These are phyloP conservation scores for Papilio polyxenes DNA, from an alignment of 1,140 invertebrate species.

Conservation along the genomic window DNA sequence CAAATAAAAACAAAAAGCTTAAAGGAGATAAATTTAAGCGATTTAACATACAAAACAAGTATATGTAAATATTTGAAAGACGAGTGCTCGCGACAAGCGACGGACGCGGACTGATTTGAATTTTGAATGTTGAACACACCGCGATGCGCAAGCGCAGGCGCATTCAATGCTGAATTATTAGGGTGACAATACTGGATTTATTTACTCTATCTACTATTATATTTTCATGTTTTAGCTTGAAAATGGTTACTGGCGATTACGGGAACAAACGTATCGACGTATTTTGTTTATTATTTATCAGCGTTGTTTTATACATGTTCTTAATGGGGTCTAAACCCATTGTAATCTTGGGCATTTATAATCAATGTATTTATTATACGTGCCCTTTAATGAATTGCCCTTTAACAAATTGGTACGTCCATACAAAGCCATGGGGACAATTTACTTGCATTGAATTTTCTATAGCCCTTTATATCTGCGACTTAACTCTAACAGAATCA, in stretches of 20 bases:
- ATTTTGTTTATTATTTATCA: no score
- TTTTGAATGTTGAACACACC: conserved; percentile 61
- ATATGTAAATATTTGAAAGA: conserved; percentile 68
- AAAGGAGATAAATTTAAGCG: conserved; percentile 56
- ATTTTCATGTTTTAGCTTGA: background rate
- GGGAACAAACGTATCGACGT: no score
- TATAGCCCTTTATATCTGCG: conserved; percentile 42
- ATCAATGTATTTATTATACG: background rate
- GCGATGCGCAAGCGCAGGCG: conserved; percentile 62
- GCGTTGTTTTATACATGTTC: no score
- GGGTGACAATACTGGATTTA: conserved; percentile 49
- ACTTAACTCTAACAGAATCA: conserved; percentile 41
- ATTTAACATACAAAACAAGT: conserved; percentile 67
- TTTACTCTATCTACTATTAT: background rate
- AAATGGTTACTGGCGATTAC: background rate
- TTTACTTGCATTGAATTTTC: conserved; percentile 42
- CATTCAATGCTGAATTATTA: conserved; percentile 65
- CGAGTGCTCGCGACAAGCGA: conserved; percentile 58
- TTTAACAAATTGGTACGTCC: conserved; percentile 21
- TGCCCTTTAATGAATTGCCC: conserved; percentile 1
- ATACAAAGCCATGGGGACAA: conserved; percentile 31
- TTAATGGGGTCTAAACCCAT: no score
- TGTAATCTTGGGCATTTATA: background rate
- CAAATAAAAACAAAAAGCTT: conserved; percentile 51
- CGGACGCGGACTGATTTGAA: conserved; percentile 74